Percentiles rank a stretch among this genome's conserved stretches.
Conservation (phyloP, 2,888 invertebrate species). For the Drosophila melanosoma region DNA sequence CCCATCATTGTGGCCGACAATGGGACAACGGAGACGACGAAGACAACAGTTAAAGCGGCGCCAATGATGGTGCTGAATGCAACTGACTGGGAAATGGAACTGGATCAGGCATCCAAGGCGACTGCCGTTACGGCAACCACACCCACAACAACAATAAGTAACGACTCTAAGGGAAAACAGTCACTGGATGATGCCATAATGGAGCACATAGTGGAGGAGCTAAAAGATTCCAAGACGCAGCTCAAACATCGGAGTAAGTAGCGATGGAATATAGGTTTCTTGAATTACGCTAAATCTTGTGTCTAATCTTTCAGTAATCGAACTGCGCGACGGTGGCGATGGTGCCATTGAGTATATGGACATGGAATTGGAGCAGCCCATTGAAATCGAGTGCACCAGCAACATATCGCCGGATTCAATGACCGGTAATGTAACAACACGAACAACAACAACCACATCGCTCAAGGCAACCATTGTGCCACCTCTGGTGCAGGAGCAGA, state of each 20-base stretch:
- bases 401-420: slow-evolving; percentile 55
- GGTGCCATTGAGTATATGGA: slow-evolving; percentile 72
- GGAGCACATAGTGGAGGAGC: slow-evolving; percentile 38
- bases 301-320: slow-evolving; percentile 55
- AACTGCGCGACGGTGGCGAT: slow-evolving; percentile 61
- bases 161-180: slow-evolving; percentile 57
- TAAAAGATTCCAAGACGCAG: slow-evolving; percentile 26
- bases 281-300: not conserved
- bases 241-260: slow-evolving; percentile 62
- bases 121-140: slow-evolving; percentile 25
- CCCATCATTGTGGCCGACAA: slow-evolving; percentile 83
- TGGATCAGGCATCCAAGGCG: slow-evolving; percentile 86
- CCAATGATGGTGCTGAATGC: slow-evolving; percentile 79
- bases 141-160: slow-evolving; percentile 25
- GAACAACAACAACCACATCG: slow-evolving; percentile 36
- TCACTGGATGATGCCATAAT: slow-evolving; percentile 76
- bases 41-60: slow-evolving; percentile 39
- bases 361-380: slow-evolving; percentile 71
- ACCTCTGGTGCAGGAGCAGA: slow-evolving; percentile 18
- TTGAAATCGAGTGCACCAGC: slow-evolving; percentile 65
- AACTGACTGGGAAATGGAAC: slow-evolving; percentile 88
- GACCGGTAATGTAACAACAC: slow-evolving; percentile 23
- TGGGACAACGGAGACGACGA: slow-evolving; percentile 49
- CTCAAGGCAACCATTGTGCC: slow-evolving; percentile 50
- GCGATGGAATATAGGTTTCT: no score